Conservation (phyloP, 2,888 invertebrate genomes). For the Epinotia ramella region DNA sequence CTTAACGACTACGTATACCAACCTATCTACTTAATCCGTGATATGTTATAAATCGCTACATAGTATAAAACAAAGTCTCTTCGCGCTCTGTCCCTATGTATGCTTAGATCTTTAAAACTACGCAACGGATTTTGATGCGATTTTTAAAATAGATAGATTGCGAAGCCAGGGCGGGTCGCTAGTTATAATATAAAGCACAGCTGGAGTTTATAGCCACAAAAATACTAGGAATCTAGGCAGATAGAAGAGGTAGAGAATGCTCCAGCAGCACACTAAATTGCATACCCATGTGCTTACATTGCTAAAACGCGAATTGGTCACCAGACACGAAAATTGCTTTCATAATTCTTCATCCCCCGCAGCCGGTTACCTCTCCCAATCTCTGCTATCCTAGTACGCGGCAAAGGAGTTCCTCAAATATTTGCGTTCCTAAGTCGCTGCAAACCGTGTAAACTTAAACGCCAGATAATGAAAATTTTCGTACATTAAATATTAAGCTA, state of each 20-base stretch:
- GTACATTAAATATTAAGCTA: conserved; percentile 25
- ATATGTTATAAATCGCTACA: too few relatives aligned
- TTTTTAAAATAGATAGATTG: too few relatives aligned
- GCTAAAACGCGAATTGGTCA: neutral
- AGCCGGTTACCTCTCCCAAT: neutral
- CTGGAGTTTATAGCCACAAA: neutral
- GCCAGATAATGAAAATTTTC: conserved; percentile 31
- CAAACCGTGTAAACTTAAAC: conserved; percentile 12
- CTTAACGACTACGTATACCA: neutral
- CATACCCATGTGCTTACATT: neutral
- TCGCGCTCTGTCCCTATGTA: too few relatives aligned
- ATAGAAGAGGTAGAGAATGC: neutral
- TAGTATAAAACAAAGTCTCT: too few relatives aligned
- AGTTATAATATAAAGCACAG: too few relatives aligned
- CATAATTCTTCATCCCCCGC: neutral
- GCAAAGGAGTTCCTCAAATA: conserved; percentile 33
- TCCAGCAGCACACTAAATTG: conserved; percentile 8
- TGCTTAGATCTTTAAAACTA: too few relatives aligned
- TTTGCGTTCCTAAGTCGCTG: conserved; percentile 10
- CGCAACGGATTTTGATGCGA: too few relatives aligned
- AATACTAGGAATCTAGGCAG: neutral
- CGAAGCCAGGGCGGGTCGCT: too few relatives aligned
- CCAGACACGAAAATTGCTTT: neutral
- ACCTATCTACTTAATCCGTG: too few relatives aligned
- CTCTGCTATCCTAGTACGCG: conserved; percentile 6